Percentiles rank a stretch among this genome's conserved stretches.
Conservation (phyloP, 1,140 invertebrate species). For the Drosophila eugracilis region DNA sequence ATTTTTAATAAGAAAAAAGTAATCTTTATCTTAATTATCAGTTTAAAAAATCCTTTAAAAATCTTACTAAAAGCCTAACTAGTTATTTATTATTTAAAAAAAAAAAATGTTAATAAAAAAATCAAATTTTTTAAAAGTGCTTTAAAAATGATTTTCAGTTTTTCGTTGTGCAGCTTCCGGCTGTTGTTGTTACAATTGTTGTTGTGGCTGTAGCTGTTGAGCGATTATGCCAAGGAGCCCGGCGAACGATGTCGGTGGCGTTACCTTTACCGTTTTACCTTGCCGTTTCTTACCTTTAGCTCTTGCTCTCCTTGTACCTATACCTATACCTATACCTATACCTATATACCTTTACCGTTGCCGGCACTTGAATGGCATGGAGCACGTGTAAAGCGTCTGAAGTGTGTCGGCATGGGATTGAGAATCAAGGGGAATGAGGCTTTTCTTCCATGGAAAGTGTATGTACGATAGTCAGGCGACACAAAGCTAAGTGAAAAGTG, state of each 20-base stretch:
- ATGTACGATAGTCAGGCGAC: slow-evolving; percentile 44
- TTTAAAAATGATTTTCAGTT: not conserved
- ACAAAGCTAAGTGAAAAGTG: slow-evolving; percentile 49
- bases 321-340: slow-evolving; percentile 31
- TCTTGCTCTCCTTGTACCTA: not conserved
- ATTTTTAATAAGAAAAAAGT: too few species aligned
- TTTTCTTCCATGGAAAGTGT: slow-evolving; percentile 15
- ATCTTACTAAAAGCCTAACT: too few species aligned
- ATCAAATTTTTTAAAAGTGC: not conserved
- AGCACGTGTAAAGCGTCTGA: slow-evolving; percentile 78
- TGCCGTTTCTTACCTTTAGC: not conserved
- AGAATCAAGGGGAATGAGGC: slow-evolving; percentile 48
- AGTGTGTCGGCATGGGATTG: slow-evolving; percentile 80
- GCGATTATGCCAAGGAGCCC: slow-evolving; percentile 78
- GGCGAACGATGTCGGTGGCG: slow-evolving; percentile 28
- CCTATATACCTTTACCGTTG: slow-evolving; percentile 43
- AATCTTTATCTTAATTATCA: too few species aligned
- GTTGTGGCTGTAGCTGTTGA: slow-evolving; percentile 54
- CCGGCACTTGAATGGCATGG: slow-evolving; percentile 69
- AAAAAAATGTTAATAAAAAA: not conserved
- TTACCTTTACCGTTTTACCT: slow-evolving; percentile 31
- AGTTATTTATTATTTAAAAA: not conserved
- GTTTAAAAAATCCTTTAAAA: too few species aligned
- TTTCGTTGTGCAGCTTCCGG: slow-evolving; percentile 3
- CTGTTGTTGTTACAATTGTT: slow-evolving; percentile 23